These are phyloP conservation scores for Cololabis saira DNA, from an alignment of 2,113 vertebrate genomes.

Conservation along the genomic window DNA sequence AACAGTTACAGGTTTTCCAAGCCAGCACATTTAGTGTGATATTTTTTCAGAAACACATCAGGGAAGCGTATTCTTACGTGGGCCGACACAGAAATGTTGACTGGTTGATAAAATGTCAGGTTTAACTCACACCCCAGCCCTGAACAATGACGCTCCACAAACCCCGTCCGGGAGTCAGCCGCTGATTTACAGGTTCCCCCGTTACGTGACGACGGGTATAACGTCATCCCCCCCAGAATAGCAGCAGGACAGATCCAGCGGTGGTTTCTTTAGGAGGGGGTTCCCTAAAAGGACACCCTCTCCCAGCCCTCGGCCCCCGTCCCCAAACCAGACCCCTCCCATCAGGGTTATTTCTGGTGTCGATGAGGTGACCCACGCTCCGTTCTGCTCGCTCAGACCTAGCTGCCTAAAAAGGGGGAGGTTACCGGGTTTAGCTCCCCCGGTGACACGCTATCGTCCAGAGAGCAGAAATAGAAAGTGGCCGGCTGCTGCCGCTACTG, in stretches of 20 bases:
- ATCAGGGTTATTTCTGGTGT: constrained; percentile 83
- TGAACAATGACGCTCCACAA: not conserved
- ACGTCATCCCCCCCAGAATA: constrained; percentile 58
- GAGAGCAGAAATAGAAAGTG: constrained; percentile 52
- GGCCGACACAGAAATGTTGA: too few species aligned
- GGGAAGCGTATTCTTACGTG: too few species aligned
- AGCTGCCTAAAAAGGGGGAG: constrained; percentile 64
- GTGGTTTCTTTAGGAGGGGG: constrained; percentile 48
- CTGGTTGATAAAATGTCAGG: too few species aligned
- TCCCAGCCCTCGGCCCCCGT: constrained; percentile 29
- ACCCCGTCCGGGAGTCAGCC: too few species aligned
- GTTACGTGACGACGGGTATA: constrained; percentile 36
- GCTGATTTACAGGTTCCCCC: constrained; percentile 29
- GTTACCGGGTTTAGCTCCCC: constrained; percentile 33
- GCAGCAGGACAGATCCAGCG: constrained; percentile 30
- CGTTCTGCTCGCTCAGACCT: constrained; percentile 12
- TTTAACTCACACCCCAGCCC: not conserved
- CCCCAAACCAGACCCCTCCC: constrained; percentile 4
- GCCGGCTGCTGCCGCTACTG: constrained; percentile 27
- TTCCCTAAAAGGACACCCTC: constrained; percentile 89
- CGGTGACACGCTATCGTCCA: constrained; percentile 18
- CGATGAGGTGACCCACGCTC: constrained; percentile 66
- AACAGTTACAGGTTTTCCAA: too few species aligned
- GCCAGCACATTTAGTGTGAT: too few species aligned
- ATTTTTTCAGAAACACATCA: too few species aligned